Conservation (phyloP, 2,888 invertebrate species). For the Alloscopus bannaensis region DNA sequence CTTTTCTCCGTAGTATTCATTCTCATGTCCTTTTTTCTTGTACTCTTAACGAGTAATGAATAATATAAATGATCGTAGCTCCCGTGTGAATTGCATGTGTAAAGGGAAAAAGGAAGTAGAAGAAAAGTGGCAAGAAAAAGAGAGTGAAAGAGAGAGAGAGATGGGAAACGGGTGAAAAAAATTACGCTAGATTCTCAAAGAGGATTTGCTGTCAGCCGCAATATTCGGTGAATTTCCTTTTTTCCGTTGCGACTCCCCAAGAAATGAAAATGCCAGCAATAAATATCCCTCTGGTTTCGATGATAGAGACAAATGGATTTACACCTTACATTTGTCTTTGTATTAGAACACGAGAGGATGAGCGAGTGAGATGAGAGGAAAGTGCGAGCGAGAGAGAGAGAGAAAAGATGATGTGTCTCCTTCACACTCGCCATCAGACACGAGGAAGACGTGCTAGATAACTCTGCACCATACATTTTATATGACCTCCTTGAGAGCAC, state of each 20-base stretch:
- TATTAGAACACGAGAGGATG: too few relatives aligned
- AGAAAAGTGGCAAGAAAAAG: too few relatives aligned
- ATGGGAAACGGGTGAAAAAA: too few relatives aligned
- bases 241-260: slow-evolving; percentile 51
- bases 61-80: slow-evolving; percentile 19
- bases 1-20: too few relatives aligned
- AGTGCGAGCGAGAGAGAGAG: too few relatives aligned
- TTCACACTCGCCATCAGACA: background rate
- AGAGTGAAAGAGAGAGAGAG: slow-evolving; percentile 2
- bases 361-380: too few relatives aligned
- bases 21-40: too few relatives aligned
- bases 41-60: slow-evolving; percentile 11
- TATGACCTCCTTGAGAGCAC: background rate
- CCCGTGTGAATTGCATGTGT: slow-evolving; percentile 33
- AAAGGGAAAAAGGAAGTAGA: too few relatives aligned
- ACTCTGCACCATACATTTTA: background rate
- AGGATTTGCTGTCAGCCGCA: slow-evolving; percentile 60
- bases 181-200: slow-evolving; percentile 54
- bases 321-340: slow-evolving; percentile 52
- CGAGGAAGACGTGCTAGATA: slow-evolving; percentile 10
- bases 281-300: slow-evolving; percentile 60
- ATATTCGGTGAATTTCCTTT: too few relatives aligned
- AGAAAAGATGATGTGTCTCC: slow-evolving; percentile 30
- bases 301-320: slow-evolving; percentile 67
- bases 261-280: slow-evolving; percentile 60